Evolutionary conservation across 2,888 invertebrate genomes (phyloP), one percentile per base, ranked within the genome.

Genomic region (Drosophila mimetica): DNA sequence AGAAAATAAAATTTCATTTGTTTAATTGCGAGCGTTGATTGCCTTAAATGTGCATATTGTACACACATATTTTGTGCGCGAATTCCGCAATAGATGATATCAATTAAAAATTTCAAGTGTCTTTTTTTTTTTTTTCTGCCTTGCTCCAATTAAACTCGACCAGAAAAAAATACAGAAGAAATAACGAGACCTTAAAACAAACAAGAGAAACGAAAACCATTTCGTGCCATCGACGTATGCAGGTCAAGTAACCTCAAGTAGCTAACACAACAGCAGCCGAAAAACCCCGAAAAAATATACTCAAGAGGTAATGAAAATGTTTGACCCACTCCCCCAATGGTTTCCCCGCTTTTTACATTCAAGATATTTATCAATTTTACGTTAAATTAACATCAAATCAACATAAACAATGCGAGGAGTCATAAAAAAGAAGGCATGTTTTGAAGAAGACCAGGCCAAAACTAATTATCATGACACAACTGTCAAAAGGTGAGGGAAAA

Each of bases 381-480:
- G 81, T 74, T 69, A 88, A 88, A 84, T 84, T 88, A 88, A 86
- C 83, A 88, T 84, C 60, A 73, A 84, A 88, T 86, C 79, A 76
- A 81, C 86, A 88, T 86, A 88, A 84, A 86, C 79, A 84, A 88
- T 75, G 74, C 70, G 58, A 47, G 59, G 55, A 65, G 71, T 69
- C 79, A 79, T 86, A 88, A 83, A 83, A 44, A 76, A 57, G 63
- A 60, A 82, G 75, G 81, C 85, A 82, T 65, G 75, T 73, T 36
- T 18, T 11, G 18, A 18, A 55, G 18, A 36, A 22, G 58, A 58
- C 51, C 47, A 66, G 64, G 58, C 61, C 47, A 59, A 44, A 76
- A 75, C 84, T 84, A 88, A 84, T 88, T 84, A 84, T 85, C 82
- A 84, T 88, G 85, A 76, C 88, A 86, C 85, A 88, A 88, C 79